Evolutionary conservation across 2,888 invertebrate genomes (phyloP).

Genomic region (Nasonovia ribisnigri): DNA sequence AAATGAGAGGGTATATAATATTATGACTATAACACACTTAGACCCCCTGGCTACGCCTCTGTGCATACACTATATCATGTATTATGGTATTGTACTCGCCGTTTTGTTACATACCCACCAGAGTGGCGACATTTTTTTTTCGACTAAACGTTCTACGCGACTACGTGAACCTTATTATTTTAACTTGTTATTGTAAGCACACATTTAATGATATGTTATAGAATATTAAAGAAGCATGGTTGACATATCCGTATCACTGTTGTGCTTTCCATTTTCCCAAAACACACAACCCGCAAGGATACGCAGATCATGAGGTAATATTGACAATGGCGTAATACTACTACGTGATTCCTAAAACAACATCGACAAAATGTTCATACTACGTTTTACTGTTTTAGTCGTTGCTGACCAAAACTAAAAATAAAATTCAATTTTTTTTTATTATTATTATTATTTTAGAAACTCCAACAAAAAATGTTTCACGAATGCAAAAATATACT

Average conservation of each 20-base stretch:
- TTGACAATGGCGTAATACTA: background rate
- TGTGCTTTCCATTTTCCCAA: slow-evolving; percentile 89
- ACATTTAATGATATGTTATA: slow-evolving; percentile 69
- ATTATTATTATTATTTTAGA: slow-evolving; percentile 79
- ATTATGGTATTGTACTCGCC: background rate
- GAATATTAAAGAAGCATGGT: slow-evolving; percentile 78
- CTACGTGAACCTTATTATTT: background rate
- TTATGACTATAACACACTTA: no score
- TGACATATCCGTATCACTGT: slow-evolving; percentile 91
- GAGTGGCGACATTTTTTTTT: background rate
- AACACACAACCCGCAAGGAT: slow-evolving; percentile 81
- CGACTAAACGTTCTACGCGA: background rate
- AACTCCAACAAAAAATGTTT: slow-evolving; percentile 73
- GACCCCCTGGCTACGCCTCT: no score
- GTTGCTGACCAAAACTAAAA: background rate
- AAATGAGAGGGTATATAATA: no score
- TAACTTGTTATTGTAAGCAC: background rate
- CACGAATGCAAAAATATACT: slow-evolving; percentile 70
- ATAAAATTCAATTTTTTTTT: background rate
- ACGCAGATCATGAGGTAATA: slow-evolving; percentile 75
- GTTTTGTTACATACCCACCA: background rate
- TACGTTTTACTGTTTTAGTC: background rate
- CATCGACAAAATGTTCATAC: background rate
- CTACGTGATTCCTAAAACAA: background rate
- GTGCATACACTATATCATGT: background rate